Evolutionary conservation across 92 coral and sea anemone species (phyloP).

Genomic region (Epizoanthus illoricatus): DNA sequence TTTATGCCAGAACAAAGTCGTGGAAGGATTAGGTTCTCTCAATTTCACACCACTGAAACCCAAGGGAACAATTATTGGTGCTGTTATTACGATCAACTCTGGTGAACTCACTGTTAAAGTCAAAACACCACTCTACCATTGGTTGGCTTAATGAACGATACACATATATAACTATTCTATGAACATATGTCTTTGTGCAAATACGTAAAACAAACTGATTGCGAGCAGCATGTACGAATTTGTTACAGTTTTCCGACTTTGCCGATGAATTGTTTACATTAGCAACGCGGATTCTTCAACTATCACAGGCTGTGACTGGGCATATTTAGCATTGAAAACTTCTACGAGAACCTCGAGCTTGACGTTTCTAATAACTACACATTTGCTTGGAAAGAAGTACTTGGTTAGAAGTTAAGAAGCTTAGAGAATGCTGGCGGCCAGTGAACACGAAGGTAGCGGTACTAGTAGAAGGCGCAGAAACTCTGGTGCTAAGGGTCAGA

Average conservation of each 20-base stretch:
- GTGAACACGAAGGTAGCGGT: not conserved
- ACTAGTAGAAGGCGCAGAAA: too few relatives aligned
- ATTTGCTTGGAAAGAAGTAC: not conserved
- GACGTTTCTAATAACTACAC: not conserved
- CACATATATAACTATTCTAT: not conserved
- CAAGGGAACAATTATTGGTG: not conserved
- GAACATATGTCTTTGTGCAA: not conserved
- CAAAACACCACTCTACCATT: not conserved
- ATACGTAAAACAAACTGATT: not conserved
- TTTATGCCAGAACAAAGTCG: too few relatives aligned
- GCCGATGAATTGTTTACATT: conserved; percentile 3
- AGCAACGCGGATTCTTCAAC: conserved; percentile 1
- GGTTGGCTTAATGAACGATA: not conserved
- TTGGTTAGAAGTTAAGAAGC: not conserved
- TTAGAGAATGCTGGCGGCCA: not conserved
- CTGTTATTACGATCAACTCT: not conserved
- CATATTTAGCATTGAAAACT: not conserved
- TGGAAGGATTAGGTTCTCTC: too few relatives aligned
- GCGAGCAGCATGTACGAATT: not conserved
- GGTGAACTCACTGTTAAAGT: not conserved
- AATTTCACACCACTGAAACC: too few relatives aligned
- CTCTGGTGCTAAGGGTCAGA: not conserved
- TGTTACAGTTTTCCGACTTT: not conserved
- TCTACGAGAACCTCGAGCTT: not conserved
- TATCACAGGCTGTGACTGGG: too few relatives aligned